Percentiles rank a stretch among this genome's conserved stretches.
Evolutionary conservation across 2,113 vertebrate species (phyloP).

Genomic region (Aythya baeri): DNA sequence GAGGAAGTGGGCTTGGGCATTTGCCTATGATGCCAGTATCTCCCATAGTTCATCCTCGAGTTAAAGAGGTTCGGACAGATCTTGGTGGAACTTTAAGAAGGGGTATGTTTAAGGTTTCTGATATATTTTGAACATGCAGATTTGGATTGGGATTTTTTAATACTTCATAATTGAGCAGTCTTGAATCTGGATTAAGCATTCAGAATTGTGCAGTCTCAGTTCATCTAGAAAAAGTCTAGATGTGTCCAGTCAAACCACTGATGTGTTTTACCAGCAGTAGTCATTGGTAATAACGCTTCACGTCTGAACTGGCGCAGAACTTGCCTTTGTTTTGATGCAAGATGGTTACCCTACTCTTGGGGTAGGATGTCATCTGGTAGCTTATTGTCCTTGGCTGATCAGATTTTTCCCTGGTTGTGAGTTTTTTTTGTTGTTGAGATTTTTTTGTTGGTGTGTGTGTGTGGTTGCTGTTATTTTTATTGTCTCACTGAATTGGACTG

Average conservation of each 20-base stretch:
- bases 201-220: neutral
- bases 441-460: neutral
- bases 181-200: neutral
- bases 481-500: neutral
- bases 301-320: neutral
- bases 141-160: neutral
- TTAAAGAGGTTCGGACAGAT: conserved; percentile 93
- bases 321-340: neutral
- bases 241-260: neutral
- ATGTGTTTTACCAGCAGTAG: neutral
- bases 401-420: neutral
- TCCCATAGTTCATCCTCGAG: conserved; percentile 94
- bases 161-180: neutral
- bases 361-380: neutral
- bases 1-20: conserved; percentile 79
- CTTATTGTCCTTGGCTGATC: neutral
- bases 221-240: neutral
- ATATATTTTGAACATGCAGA: neutral
- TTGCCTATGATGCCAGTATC: conserved; percentile 91
- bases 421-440: neutral
- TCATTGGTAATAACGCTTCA: neutral
- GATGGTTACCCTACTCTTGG: neutral
- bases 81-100: conserved; percentile 85
- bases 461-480: neutral
- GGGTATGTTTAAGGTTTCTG: conserved; percentile 69